A percentile compares a stretch with the other conserved stretches of the same genome.
phyloP scores from a whole-genome alignment of 2,888 invertebrate species.

The Mylabris sibirica region DNA sequence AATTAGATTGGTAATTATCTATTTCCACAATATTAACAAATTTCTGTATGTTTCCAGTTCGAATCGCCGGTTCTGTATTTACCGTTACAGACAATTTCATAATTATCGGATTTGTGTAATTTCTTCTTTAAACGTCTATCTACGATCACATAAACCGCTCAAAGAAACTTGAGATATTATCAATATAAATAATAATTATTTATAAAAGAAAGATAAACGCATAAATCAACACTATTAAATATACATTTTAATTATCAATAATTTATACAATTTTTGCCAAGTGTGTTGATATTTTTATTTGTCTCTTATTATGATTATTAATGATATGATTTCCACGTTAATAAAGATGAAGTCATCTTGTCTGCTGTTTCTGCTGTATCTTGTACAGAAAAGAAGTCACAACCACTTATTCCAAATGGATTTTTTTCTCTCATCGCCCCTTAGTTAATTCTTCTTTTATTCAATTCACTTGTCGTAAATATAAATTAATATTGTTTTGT shows the following conservation, averaged over 20 bases:
- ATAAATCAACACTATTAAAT: conserved; percentile 1
- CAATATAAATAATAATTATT: neutral
- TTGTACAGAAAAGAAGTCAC: neutral
- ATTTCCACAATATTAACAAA: too few species aligned
- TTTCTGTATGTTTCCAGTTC: too few species aligned
- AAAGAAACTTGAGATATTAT: neutral
- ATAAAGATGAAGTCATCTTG: conserved; percentile 18
- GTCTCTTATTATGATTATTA: neutral
- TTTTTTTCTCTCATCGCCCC: neutral
- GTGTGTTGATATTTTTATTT: conserved; percentile 1
- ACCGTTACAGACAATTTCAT: too few species aligned
- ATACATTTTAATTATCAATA: neutral
- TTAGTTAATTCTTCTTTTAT: neutral
- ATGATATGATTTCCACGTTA: conserved; percentile 10
- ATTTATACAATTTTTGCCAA: neutral
- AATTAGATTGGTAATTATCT: too few species aligned
- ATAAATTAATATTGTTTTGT: conserved; percentile 3
- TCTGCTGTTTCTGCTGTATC: neutral
- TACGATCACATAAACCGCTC: neutral
- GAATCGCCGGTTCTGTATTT: too few species aligned
- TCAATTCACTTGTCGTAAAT: neutral
- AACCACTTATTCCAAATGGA: neutral
- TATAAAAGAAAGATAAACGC: neutral
- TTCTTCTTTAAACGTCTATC: neutral
- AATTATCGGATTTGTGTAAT: neutral